Percentiles rank a stretch among this genome's conserved stretches.
phyloP scores from a whole-genome alignment of 2,113 vertebrate genomes.

The Fulmarus glacialis region DNA sequence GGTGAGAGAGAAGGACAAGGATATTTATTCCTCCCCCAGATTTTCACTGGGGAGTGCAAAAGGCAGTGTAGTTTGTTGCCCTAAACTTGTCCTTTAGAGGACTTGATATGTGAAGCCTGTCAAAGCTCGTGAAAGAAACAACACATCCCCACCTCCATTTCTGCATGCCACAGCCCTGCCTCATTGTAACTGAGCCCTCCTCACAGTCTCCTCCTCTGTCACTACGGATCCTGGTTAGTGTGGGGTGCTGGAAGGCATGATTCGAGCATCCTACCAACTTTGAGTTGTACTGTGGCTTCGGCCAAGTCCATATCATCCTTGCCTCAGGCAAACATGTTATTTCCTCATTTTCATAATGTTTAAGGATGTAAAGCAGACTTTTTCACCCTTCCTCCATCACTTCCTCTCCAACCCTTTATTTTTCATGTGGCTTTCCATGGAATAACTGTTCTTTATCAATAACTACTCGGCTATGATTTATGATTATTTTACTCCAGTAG shows the following conservation, averaged over 20 bases:
- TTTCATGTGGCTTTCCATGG: neutral
- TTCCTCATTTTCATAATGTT: neutral
- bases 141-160: neutral
- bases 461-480: neutral
- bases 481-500: neutral
- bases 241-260: neutral
- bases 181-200: neutral
- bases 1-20: neutral
- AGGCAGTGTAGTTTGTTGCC: neutral
- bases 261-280: neutral
- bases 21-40: neutral
- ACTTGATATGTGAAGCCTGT: neutral
- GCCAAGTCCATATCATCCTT: neutral
- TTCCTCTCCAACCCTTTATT: neutral
- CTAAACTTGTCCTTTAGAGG: neutral
- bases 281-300: neutral
- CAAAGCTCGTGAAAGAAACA: neutral
- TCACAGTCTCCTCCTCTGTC: neutral
- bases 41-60: neutral
- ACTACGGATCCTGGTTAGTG: neutral
- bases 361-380: neutral
- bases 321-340: neutral
- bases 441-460: neutral
- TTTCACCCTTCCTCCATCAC: neutral
- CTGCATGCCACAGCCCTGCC: neutral